Evolutionary conservation across 2,888 invertebrate species (phyloP).

Genomic region (Tenthredo mesomela): DNA sequence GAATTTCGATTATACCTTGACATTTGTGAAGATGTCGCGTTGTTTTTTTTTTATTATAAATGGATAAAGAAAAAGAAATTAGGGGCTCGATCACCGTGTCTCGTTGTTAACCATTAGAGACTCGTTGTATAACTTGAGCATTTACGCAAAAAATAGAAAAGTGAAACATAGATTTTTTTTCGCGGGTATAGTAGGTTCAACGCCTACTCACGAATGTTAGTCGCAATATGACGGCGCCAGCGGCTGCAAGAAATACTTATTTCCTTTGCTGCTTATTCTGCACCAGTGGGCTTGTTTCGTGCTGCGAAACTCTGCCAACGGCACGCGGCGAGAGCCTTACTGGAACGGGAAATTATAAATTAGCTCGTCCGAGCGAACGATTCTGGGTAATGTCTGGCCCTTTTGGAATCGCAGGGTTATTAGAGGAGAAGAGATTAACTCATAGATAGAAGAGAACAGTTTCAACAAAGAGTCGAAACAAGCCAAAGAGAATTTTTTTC

Average conservation of each 20-base stretch:
- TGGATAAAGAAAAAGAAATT: background rate
- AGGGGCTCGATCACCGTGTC: background rate
- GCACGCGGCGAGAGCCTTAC: conserved; percentile 59
- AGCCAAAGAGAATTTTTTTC: background rate
- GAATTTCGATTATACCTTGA: background rate
- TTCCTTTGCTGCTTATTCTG: conserved; percentile 41
- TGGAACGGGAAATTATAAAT: conserved; percentile 66
- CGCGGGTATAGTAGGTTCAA: background rate
- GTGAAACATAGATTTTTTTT: background rate
- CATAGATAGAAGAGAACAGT: background rate
- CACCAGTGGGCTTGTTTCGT: conserved; percentile 55
- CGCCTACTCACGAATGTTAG: conserved; percentile 4
- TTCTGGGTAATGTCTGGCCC: conserved; percentile 41
- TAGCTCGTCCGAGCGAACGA: conserved; percentile 63
- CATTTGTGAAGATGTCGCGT: background rate
- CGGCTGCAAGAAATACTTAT: conserved; percentile 31
- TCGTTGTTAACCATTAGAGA: background rate
- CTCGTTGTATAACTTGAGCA: background rate
- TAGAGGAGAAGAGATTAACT: background rate
- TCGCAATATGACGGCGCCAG: conserved; percentile 6
- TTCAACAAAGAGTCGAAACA: background rate
- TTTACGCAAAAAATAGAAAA: background rate
- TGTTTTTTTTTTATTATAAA: background rate
- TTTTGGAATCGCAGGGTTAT: conserved; percentile 31
- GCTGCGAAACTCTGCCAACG: conserved; percentile 55